Base-by-base conservation (phyloP, 2,113 vertebrate genomes). In the Genyomyrus donnyi region DNA sequence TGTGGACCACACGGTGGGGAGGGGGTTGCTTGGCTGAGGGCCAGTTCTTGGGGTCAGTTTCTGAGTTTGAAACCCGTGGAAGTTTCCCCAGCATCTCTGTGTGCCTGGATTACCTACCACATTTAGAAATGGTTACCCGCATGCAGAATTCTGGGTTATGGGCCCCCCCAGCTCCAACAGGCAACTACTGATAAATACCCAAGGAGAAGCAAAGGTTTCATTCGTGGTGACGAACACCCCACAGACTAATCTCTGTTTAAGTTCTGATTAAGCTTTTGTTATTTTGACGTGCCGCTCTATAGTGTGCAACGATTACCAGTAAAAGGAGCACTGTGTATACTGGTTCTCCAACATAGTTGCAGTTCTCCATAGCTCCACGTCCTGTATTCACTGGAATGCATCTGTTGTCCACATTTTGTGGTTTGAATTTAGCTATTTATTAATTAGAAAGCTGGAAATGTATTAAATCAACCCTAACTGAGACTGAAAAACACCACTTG, bases 21-120 rank as follows among this genome's bases (percentile, higher is more conserved):
- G 70, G 70, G 74, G 74, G 5, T 70, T 70, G 74, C 9, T 42
- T 42, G 91, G 87, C 89, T 89, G 62, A 27, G 31, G n/a, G 58
- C 89, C 87, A 91, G 85, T 50, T 58, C 88, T 89, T 88, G 45
- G 88, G 56, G 87, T 70, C 62, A 70, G 62, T 70, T 39, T 66
- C 35, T 35, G 42, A 35, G 19, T 53, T 31, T 77, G 90, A 39
- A 48, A 24, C 70, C 49, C 42, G 6, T 80, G 70, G 70, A 90
- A 88, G 84, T 21, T 88, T 70, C 80, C 80, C 87, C 70, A 48
- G 24, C 31, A 31, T 77, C 53, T 56, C 74, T 19, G 10, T 13
- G 9, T 70, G n/a, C n/a, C 62, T 66, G 62, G n/a, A 70, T 10
- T 31, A 42, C 35, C 15, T 19, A 11, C 13, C 10, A 42, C 70